These are phyloP conservation scores for Nebria salina DNA, from an alignment of 2,888 invertebrate species.

Conservation along the genomic window DNA sequence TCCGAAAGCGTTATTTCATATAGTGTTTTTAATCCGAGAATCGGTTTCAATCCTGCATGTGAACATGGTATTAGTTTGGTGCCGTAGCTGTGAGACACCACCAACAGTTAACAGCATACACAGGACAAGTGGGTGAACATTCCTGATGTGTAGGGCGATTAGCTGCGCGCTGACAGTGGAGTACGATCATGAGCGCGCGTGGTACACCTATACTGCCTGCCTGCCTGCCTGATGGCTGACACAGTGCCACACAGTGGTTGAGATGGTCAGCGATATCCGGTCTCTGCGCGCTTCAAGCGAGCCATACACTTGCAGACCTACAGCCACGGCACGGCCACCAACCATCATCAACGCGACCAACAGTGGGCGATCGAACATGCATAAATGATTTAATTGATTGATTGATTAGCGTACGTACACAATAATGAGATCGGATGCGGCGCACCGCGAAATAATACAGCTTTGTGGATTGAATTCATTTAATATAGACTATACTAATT, in stretches of 20 bases:
- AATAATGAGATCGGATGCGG: background rate
- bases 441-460: background rate
- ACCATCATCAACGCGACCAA: background rate
- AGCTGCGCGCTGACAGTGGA: conserved; percentile 48
- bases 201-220: background rate
- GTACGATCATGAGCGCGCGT: conserved; percentile 40
- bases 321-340: conserved; percentile 17
- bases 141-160: conserved; percentile 58
- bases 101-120: background rate
- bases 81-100: background rate
- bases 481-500: background rate
- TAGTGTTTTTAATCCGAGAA: background rate
- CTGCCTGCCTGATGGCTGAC: conserved; percentile 17
- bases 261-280: conserved; percentile 30
- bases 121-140: conserved; percentile 56
- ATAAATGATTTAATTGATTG: conserved; percentile 18
- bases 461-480: background rate
- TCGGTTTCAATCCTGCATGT: background rate
- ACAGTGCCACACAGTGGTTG: conserved; percentile 41
- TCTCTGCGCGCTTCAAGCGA: background rate
- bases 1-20: background rate
- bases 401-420: conserved; percentile 13
- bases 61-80: background rate
- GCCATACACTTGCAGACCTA: conserved; percentile 22
- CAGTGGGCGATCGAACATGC: conserved; percentile 13